These are phyloP conservation scores for Mechanitis mazaeus DNA, from an alignment of 2,888 invertebrate genomes.

Conservation along the genomic window DNA sequence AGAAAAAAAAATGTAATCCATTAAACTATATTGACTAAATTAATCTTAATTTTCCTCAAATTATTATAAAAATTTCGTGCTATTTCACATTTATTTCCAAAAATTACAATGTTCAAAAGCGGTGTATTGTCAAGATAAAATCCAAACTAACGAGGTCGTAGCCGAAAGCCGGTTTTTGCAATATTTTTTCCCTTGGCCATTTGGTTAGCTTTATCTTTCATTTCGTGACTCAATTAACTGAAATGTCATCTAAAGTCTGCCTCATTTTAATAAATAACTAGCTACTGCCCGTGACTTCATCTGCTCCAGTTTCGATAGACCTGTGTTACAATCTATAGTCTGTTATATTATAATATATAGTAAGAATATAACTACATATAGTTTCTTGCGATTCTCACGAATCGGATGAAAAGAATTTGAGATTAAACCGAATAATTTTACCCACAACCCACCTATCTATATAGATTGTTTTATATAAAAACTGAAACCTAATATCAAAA, in stretches of 20 bases:
- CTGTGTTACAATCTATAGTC: too few species aligned
- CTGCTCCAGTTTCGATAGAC: too few species aligned
- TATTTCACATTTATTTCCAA: background rate
- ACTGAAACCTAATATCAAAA: too few species aligned
- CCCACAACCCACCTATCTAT: too few species aligned
- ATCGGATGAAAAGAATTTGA: too few species aligned
- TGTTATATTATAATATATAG: too few species aligned
- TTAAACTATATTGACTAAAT: background rate
- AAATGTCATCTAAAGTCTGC: conserved; percentile 2
- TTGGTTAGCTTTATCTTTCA: conserved; percentile 30
- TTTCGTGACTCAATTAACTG: conserved; percentile 7
- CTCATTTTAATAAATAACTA: background rate
- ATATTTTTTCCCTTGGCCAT: conserved; percentile 4
- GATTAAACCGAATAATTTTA: too few species aligned
- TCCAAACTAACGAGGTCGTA: conserved; percentile 6
- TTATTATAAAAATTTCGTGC: background rate
- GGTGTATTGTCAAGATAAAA: conserved; percentile 1
- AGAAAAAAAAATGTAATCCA: too few species aligned
- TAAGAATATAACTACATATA: too few species aligned
- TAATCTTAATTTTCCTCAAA: background rate
- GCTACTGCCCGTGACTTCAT: too few species aligned
- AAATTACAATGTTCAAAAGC: conserved; percentile 2
- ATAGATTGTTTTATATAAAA: too few species aligned
- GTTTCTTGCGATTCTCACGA: too few species aligned
- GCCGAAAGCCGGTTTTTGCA: conserved; percentile 5